Percentiles rank a stretch among this genome's conserved stretches.
Conservation (phyloP, 30 jellyfish, hydroid and myxozoan species). For the Turritopsis rubra region DNA sequence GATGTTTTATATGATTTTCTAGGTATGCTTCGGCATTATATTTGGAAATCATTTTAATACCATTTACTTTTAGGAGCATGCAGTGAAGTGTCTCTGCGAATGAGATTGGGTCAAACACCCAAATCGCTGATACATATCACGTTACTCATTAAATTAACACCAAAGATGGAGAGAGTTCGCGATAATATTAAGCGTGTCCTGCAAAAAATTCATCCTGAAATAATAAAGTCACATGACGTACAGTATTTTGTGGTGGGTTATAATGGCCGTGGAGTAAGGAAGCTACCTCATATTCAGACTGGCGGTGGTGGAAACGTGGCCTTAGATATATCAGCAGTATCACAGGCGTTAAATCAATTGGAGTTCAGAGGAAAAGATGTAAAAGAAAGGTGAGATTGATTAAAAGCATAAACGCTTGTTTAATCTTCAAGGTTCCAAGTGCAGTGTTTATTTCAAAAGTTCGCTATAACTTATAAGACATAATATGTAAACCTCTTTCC, state of each 20-base stretch:
- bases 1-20: not conserved
- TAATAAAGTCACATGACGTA: not conserved
- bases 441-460: no score
- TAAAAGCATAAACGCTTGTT: not conserved
- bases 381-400: constrained; percentile 16
- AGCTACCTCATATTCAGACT: constrained; percentile 77
- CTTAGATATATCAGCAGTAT: constrained; percentile 25
- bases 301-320: constrained; percentile 60
- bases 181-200: constrained; percentile 33
- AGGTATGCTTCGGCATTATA: not conserved
- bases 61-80: constrained; percentile 13
- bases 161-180: constrained; percentile 40
- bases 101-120: not conserved
- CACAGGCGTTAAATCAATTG: constrained; percentile 57
- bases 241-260: constrained; percentile 76
- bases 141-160: constrained; percentile 49
- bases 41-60: not conserved
- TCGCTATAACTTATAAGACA: not conserved
- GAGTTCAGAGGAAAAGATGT: constrained; percentile 25
- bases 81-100: not conserved
- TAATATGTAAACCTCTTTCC: not conserved
- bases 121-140: constrained; percentile 1
- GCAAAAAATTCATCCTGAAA: constrained; percentile 20
- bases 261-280: constrained; percentile 63
- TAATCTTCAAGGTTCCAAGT: no score